Percentiles rank a stretch among this genome's conserved stretches.
These are phyloP conservation scores for Syndactyla subalaris DNA, from an alignment of 2,797 vertebrate genomes.

Conservation along the genomic window DNA sequence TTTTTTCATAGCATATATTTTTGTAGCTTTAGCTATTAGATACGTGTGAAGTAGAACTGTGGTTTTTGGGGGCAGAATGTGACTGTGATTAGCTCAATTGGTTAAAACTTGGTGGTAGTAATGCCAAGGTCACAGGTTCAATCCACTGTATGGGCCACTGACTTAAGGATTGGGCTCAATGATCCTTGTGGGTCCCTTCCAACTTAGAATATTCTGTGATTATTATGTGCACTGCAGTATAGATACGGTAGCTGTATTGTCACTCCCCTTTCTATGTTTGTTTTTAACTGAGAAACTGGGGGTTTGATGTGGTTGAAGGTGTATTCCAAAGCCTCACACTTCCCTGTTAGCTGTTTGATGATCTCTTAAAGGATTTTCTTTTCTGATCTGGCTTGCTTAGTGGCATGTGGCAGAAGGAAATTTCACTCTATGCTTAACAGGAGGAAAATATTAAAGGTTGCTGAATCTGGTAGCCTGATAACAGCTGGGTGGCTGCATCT, in stretches of 20 bases:
- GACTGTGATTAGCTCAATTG: not conserved
- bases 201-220: not conserved
- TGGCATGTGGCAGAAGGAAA: not conserved
- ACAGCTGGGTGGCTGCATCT: not conserved
- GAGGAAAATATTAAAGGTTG: not conserved
- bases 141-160: not conserved
- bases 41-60: not conserved
- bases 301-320: constrained; percentile 11
- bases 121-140: not conserved
- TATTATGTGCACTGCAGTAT: not conserved
- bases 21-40: not conserved
- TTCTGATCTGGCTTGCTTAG: constrained; percentile 40
- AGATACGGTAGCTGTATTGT: not conserved
- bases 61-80: not conserved
- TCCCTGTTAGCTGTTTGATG: not conserved
- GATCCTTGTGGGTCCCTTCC: not conserved
- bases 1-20: not conserved
- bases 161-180: not conserved
- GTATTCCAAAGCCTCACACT: not conserved
- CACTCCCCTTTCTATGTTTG: not conserved
- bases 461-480: not conserved
- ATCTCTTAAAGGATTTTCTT: not conserved
- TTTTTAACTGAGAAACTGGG: not conserved
- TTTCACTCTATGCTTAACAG: not conserved
- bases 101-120: not conserved